A percentile compares a stretch with the other conserved stretches of the same genome.
Conservation (phyloP, 2,113 vertebrate species). For the Trochalopteron elliotii region DNA sequence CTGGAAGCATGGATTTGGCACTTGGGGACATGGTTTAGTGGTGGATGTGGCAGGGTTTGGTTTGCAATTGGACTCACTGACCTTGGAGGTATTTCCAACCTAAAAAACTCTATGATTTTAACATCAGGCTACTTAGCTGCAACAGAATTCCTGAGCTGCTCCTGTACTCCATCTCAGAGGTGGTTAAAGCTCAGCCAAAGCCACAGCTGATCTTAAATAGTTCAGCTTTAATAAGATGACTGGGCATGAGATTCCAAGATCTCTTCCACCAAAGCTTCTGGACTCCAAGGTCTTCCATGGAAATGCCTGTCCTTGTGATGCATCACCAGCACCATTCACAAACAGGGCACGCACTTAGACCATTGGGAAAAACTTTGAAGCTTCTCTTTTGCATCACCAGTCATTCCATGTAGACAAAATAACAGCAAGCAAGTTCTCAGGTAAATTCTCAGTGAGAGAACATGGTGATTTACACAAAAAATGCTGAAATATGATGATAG, state of each 20-base stretch:
- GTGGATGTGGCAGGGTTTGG: background rate
- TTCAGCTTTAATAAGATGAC: rapidly evolving
- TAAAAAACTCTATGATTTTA: background rate
- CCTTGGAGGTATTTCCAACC: background rate
- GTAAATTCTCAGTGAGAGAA: background rate
- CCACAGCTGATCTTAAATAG: rapidly evolving
- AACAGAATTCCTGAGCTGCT: background rate
- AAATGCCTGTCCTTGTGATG: background rate
- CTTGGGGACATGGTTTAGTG: background rate
- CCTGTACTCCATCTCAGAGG: background rate
- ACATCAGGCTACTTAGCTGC: background rate
- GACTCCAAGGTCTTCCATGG: background rate
- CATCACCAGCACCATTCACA: background rate
- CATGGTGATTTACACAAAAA: background rate
- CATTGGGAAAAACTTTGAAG: background rate
- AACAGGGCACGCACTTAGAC: background rate
- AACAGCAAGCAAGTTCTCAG: background rate
- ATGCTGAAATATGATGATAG: background rate
- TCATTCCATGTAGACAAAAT: background rate
- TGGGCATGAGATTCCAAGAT: background rate
- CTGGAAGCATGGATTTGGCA: background rate
- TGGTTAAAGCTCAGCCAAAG: background rate
- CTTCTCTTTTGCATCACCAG: background rate
- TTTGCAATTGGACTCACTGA: rapidly evolving
- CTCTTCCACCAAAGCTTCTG: background rate